Evolutionary conservation across 2,797 vertebrate genomes (phyloP), one percentile per base, ranked within the genome.

Genomic region (Poecilia velifera): DNA sequence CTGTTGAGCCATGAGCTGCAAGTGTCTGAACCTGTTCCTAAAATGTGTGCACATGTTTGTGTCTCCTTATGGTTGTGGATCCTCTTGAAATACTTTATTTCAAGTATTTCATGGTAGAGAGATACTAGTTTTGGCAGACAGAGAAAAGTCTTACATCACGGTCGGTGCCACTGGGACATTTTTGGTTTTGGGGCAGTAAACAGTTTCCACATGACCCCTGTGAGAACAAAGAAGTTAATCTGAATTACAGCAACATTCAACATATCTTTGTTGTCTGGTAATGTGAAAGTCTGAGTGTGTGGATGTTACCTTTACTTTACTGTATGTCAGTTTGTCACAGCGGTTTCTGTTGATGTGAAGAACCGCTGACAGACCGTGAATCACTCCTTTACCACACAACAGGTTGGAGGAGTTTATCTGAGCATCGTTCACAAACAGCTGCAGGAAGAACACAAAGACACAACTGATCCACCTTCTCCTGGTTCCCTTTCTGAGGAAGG

Each of bases 391-490:
- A 86, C 95, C 94, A 1, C 95, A 97, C 86, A 96, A 92, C 59
- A 97, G 86, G 73, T 98, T 97, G 53, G 96, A 95, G 0, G 95
- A 92, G 87, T 92, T 97, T 51, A 99, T 66, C 39, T 91, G 95
- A 2, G 94, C 97, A 0, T 97, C 94, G 3, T 99, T 99, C 74
- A 99, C 88, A 41, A 95, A 97, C 16, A 98, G 77, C 98, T 99
- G 92, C 76, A 85, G 3, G 46, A 81, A 3, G 62, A n/a, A 75
- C 13, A 74, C 10, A 77, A 8, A 68, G 13, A 80, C 49, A 73
- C 22, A 31, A 46, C 8, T 39, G 22, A 31, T 77, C 20, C 64
- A 41, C 20, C 4, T 39, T 39, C 18, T 22, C 8, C 64, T 22
- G 34, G 18, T 39, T 68, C 20, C 3, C 1, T 12, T 68, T 13